Evolutionary conservation across 2,797 vertebrate genomes (phyloP).

Genomic region (Onychomys arenicola): DNA sequence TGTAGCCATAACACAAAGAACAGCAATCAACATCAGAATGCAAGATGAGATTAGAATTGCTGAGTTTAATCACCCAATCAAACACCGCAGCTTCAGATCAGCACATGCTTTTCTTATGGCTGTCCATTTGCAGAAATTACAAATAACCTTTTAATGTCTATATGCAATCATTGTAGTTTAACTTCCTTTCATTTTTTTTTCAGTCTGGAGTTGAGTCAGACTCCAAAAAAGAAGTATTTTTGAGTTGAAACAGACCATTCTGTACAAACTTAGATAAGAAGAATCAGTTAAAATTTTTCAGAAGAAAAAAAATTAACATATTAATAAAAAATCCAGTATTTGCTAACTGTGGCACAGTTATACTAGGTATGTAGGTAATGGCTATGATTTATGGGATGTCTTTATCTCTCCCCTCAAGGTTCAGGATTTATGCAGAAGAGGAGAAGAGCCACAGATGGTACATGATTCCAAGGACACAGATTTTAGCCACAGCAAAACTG

Average conservation of each 20-base stretch:
- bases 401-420: not conserved
- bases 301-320: not conserved
- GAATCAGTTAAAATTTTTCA: not conserved
- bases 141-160: slow-evolving; percentile 60
- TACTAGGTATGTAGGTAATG: not conserved
- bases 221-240: slow-evolving; percentile 12
- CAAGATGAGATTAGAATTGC: slow-evolving; percentile 64
- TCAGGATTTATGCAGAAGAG: not conserved
- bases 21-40: slow-evolving; percentile 73
- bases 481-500: not conserved
- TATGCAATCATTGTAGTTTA: slow-evolving; percentile 24
- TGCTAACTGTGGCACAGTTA: not conserved
- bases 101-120: slow-evolving; percentile 34
- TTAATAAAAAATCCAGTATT: not conserved
- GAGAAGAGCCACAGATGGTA: not conserved
- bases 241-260: slow-evolving; percentile 12
- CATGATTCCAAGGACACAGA: not conserved
- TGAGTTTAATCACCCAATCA: slow-evolving; percentile 61
- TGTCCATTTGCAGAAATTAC: slow-evolving; percentile 65
- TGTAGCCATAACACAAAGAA: slow-evolving; percentile 74
- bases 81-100: not conserved
- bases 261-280: not conserved
- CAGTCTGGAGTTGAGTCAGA: slow-evolving; percentile 46
- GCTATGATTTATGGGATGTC: not conserved
- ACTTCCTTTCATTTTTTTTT: slow-evolving; percentile 29